Percentiles rank a stretch among this genome's conserved stretches.
phyloP scores from a whole-genome alignment of 2,888 invertebrate species.

The Rosalia funebris region DNA sequence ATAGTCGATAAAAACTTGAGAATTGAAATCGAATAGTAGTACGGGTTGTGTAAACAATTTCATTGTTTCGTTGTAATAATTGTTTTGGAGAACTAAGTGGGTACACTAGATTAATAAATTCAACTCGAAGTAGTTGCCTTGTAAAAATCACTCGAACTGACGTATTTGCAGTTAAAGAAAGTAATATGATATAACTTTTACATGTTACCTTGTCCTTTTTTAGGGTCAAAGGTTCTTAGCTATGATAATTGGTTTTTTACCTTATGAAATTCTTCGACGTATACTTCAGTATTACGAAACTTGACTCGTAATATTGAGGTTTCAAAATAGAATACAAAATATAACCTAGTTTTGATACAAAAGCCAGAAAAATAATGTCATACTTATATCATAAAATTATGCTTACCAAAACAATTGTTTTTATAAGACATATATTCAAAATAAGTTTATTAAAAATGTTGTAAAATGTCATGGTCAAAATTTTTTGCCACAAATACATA shows the following conservation, averaged over 20 bases:
- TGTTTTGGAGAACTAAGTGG: background rate
- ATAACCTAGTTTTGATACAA: background rate
- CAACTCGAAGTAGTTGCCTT: background rate
- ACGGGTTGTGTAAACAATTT: constrained; percentile 6
- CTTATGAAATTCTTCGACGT: background rate
- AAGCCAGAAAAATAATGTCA: too few relatives aligned
- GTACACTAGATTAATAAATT: background rate
- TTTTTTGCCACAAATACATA: too few relatives aligned
- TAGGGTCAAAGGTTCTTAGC: background rate
- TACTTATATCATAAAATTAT: too few relatives aligned
- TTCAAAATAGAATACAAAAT: background rate
- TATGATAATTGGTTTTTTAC: background rate
- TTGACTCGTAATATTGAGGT: background rate
- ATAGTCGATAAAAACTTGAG: background rate
- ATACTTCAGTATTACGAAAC: background rate
- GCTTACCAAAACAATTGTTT: too few relatives aligned
- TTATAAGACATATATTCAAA: too few relatives aligned
- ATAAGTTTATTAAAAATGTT: too few relatives aligned
- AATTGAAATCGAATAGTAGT: constrained; percentile 6
- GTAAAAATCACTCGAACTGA: background rate
- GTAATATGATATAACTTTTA: background rate
- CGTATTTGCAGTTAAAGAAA: background rate
- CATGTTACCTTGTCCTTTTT: constrained; percentile 1
- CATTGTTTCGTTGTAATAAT: constrained; percentile 8
- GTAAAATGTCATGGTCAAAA: too few relatives aligned